Evolutionary conservation across 2,888 invertebrate species (phyloP).

Genomic region (Zygogramma bicolorata): DNA sequence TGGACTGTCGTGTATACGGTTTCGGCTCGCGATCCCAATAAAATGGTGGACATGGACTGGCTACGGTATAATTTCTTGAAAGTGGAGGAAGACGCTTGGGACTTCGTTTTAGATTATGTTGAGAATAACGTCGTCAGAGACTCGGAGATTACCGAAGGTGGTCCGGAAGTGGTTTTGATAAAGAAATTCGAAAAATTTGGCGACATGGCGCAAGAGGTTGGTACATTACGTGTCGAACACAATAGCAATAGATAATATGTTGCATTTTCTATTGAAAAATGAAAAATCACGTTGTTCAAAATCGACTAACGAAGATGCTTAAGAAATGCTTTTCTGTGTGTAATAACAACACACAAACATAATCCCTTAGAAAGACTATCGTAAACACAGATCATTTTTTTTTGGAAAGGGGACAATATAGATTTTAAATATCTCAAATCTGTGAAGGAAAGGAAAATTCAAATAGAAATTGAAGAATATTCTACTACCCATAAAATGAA

Average conservation of each 20-base stretch:
- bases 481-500: too few species aligned
- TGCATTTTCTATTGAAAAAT: not conserved
- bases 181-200: constrained; percentile 72
- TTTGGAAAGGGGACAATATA: too few species aligned
- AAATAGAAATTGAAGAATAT: too few species aligned
- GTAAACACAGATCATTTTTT: too few species aligned
- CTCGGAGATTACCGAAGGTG: constrained; percentile 31
- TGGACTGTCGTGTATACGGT: constrained; percentile 3
- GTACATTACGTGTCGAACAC: too few species aligned
- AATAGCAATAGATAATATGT: too few species aligned
- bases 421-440: too few species aligned
- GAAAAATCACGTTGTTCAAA: not conserved
- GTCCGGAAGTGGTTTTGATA: constrained; percentile 71
- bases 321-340: too few species aligned
- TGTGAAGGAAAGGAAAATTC: too few species aligned
- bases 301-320: too few species aligned
- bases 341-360: too few species aligned
- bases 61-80: constrained; percentile 72
- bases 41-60: constrained; percentile 68
- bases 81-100: constrained; percentile 70
- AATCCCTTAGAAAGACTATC: too few species aligned
- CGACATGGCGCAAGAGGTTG: constrained; percentile 67
- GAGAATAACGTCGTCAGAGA: constrained; percentile 50
- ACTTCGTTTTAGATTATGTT: constrained; percentile 48
- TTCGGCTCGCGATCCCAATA: constrained; percentile 38